Evolutionary conservation across 2,797 vertebrate species (phyloP).

Genomic region (Sebastolobus alascanus): DNA sequence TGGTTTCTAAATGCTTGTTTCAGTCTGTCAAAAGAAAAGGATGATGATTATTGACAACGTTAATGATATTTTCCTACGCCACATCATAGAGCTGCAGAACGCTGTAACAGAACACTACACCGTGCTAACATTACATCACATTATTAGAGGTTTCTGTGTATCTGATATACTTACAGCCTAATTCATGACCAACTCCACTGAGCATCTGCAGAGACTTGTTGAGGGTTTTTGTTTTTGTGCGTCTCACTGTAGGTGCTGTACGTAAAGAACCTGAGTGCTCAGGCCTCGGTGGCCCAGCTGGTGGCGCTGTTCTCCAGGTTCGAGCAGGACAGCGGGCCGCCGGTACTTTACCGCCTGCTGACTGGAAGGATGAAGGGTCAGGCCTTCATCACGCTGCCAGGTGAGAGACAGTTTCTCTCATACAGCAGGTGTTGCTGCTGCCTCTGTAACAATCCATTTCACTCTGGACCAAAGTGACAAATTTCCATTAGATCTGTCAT

Average conservation of each 20-base stretch:
- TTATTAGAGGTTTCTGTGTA: too few relatives aligned
- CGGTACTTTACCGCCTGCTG: slow-evolving; percentile 90
- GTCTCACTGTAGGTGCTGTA: slow-evolving; percentile 88
- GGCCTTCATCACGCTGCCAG: slow-evolving; percentile 93
- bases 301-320: slow-evolving; percentile 94
- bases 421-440: not conserved
- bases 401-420: slow-evolving; percentile 66
- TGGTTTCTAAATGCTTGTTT: too few relatives aligned
- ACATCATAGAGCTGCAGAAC: too few relatives aligned
- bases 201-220: not conserved
- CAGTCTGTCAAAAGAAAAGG: too few relatives aligned
- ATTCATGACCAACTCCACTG: not conserved
- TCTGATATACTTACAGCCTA: too few relatives aligned
- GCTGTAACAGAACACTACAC: too few relatives aligned
- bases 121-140: too few relatives aligned
- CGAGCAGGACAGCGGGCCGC: slow-evolving; percentile 81
- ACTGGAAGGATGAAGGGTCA: slow-evolving; percentile 93
- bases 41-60: too few relatives aligned
- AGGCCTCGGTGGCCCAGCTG: slow-evolving; percentile 88
- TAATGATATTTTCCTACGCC: too few relatives aligned
- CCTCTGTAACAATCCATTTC: too few relatives aligned
- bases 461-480: too few relatives aligned
- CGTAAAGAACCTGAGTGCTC: slow-evolving; percentile 91
- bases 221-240: not conserved
- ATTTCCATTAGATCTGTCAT: too few relatives aligned